phyloP scores from a whole-genome alignment of 1,140 invertebrate genomes.

The Nasonia vitripennis region DNA sequence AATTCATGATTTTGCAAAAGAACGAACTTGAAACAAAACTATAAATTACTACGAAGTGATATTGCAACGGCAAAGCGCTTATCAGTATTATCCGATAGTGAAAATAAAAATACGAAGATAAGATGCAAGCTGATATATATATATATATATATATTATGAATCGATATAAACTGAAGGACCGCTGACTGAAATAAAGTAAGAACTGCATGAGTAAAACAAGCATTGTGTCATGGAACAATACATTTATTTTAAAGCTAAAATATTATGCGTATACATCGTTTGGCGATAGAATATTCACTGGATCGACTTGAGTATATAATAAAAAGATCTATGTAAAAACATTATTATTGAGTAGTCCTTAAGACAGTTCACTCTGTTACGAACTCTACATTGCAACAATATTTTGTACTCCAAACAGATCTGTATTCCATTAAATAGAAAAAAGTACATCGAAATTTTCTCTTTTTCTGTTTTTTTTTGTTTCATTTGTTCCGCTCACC shows the following conservation, averaged over 20 bases:
- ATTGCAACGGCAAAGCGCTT: background rate
- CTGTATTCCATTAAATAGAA: background rate
- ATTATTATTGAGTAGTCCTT: background rate
- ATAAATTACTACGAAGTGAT: background rate
- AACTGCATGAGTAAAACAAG: background rate
- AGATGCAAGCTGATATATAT: too few species aligned
- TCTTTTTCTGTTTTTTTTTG: background rate
- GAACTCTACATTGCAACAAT: background rate
- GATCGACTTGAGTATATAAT: background rate
- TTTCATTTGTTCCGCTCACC: too few species aligned
- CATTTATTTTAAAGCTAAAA: background rate
- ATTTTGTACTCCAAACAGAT: background rate
- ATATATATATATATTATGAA: too few species aligned
- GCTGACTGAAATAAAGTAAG: background rate
- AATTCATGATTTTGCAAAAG: background rate
- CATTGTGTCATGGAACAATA: background rate
- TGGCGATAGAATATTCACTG: background rate
- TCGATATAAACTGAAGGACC: background rate
- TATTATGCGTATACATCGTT: background rate
- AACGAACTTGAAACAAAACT: background rate
- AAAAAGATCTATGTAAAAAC: background rate
- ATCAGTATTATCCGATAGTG: background rate
- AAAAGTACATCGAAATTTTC: background rate
- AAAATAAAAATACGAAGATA: conserved; percentile 17
- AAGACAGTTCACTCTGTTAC: background rate